A percentile compares a stretch with the other conserved stretches of the same genome.
These are phyloP conservation scores for human DNA, from an alignment of 2,113 vertebrate genomes.

Conservation along the genomic window GRCh38 chr6:158090001-158090500, in stretches of 20 bases:
- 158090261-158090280: not conserved
- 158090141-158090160: not conserved
- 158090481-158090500: not conserved
- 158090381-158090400: not conserved
- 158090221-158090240: not conserved
- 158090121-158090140: not conserved
- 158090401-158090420: not conserved
- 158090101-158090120: not conserved
- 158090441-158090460: not conserved
- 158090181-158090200: not conserved
- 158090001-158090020: not conserved
- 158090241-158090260: not conserved
- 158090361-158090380: not conserved
- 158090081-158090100: not conserved
- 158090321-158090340: not conserved
- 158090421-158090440: not conserved
- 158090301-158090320: not conserved
- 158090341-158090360: not conserved
- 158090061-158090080: not conserved
- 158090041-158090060: slow-evolving; percentile 5
- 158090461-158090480: not conserved
- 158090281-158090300: not conserved
- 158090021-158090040: not conserved
- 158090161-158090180: not conserved
- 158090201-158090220: not conserved